Conservation (phyloP, 2,888 invertebrate species). For the Crematogaster levior region DNA sequence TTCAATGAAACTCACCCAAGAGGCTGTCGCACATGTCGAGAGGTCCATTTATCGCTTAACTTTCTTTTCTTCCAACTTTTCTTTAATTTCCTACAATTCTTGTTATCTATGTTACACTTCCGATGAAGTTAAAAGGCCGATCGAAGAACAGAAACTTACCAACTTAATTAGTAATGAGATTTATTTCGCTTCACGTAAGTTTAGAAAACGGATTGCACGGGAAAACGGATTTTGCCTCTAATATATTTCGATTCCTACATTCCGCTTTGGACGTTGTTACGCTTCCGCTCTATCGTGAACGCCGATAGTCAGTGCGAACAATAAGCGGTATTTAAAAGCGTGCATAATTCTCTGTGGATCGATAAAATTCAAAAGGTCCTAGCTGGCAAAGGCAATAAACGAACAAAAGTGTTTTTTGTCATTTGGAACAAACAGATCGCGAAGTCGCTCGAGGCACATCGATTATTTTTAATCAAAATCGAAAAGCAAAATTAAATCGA, state of each 20-base stretch:
- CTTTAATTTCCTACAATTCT: neutral
- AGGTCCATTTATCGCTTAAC: conserved; percentile 5
- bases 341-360: conserved; percentile 27
- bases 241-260: neutral
- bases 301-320: neutral
- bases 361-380: neutral
- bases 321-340: conserved; percentile 7
- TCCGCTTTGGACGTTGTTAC: neutral
- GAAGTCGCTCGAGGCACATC: neutral
- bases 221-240: neutral
- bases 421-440: neutral
- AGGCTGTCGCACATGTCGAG: neutral
- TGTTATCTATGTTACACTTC: neutral
- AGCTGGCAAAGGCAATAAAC: neutral
- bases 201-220: neutral
- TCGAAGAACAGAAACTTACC: conserved; percentile 1
- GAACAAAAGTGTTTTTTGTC: conserved; percentile 3
- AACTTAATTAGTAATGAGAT: neutral
- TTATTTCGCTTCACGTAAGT: neutral
- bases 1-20: neutral
- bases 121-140: neutral
- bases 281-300: neutral
- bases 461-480: neutral
- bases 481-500: too few species aligned
- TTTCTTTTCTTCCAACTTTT: too few species aligned